Evolutionary conservation across 2,888 invertebrate species (phyloP), one percentile per base, ranked within the genome.

Genomic region (Hirtodrosophila trivittata): DNA sequence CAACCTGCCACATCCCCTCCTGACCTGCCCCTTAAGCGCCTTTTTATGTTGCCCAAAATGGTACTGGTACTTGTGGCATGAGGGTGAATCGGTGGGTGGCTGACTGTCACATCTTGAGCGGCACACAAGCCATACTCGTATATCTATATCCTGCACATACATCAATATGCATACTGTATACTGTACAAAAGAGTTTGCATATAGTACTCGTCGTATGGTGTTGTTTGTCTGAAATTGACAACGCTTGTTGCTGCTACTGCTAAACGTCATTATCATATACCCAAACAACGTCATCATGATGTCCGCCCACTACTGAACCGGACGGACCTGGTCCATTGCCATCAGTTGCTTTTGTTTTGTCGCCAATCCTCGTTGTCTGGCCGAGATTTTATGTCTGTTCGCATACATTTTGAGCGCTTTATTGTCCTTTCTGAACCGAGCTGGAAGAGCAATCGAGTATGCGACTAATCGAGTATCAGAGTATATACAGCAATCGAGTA

Each of bases 141-240:
- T 35, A 51, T 56, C 54, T 51, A 62, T 62, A 86, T 77, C 64
- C 59, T 45, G 57, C 38, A 64, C 62, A 77, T 74, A 57, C 60
- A 78, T 66, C 60, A 56, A 60, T 33, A 12, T 42, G 47, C 28
- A 73, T 46, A 43, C 32, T 33, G 55, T 38, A 59, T 41, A 63
- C 43, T 32, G 14, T 16, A 42, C 25, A 33, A 38, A 32, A 16
- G 62, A 57, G 62, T 58, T 70, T 71, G 65, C 71, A 63, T 75
- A 75, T 37, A 62, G 63, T 41, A 46, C 66, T 60, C 5, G 18
- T 21, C 18, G 5, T 2, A 2, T 21, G 3, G 18, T 21, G 65
- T 63, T 86, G 80, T 86, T 81, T 81, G 87, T 77, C 87, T 81
- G 77, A 81, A 85, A 85, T 86, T 86, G 80, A 86, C 80, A 86